Evolutionary conservation across 2,888 invertebrate genomes (phyloP).

Genomic region (Lasioglossum vierecki): DNA sequence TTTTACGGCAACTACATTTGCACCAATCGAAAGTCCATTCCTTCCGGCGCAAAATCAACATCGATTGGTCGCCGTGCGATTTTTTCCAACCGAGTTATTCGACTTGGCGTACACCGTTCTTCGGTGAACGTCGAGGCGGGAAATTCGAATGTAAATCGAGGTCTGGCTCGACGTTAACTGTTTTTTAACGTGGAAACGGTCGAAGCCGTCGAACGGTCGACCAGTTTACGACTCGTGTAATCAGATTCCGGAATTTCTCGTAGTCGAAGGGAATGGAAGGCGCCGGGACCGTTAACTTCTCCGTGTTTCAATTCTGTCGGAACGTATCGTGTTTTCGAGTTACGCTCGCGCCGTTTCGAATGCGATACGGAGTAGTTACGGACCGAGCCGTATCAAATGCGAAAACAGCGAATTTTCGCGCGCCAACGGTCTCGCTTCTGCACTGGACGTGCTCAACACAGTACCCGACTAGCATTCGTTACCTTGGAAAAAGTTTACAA

Average conservation of each 20-base stretch:
- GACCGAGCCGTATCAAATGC: constrained; percentile 3
- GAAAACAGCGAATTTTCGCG: constrained; percentile 8
- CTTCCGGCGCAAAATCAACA: not conserved
- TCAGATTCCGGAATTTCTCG: constrained; percentile 23
- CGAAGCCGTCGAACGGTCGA: not conserved
- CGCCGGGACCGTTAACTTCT: constrained; percentile 28
- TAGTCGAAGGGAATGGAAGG: constrained; percentile 19
- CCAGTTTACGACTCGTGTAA: constrained; percentile 27
- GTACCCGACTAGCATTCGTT: not conserved
- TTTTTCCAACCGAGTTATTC: not conserved
- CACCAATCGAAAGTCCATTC: not conserved
- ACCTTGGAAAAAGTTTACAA: not conserved
- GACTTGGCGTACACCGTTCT: not conserved
- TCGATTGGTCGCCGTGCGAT: not conserved
- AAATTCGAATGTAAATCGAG: constrained; percentile 13
- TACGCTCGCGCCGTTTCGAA: not conserved
- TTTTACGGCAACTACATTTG: not conserved
- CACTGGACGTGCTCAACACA: not conserved
- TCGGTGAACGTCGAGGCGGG: not conserved
- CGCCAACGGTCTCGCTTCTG: not conserved
- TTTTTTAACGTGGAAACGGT: constrained; percentile 17
- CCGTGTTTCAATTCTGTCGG: constrained; percentile 25
- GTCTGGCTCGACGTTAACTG: constrained; percentile 18
- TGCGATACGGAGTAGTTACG: not conserved
- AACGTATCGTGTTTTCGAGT: not conserved